These are phyloP conservation scores for Eremophila alpestris DNA, from an alignment of 2,797 vertebrate genomes.

Conservation along the genomic window DNA sequence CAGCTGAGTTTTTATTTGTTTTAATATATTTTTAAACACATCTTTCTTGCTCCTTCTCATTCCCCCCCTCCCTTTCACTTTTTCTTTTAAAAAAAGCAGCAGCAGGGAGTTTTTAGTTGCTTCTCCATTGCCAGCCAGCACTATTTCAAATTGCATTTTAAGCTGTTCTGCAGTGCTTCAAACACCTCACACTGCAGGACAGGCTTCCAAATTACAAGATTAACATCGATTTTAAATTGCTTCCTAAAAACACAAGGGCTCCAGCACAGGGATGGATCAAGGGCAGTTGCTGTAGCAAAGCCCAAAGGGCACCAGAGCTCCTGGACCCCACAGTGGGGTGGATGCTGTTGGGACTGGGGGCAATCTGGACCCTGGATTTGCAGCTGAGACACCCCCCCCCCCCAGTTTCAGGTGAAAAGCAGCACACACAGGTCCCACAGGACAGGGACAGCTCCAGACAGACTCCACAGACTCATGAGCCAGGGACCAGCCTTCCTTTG, in stretches of 20 bases:
- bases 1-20: background rate
- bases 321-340: fast-evolving
- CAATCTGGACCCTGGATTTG: background rate
- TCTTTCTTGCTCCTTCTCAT: background rate
- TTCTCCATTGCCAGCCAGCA: conserved; percentile 14
- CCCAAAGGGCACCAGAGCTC: background rate
- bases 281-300: background rate
- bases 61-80: background rate
- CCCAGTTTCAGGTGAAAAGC: background rate
- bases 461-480: fast-evolving
- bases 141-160: conserved; percentile 47
- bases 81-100: background rate
- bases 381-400: background rate
- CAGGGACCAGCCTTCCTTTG: background rate
- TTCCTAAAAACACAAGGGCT: conserved; percentile 30
- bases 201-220: conserved; percentile 37
- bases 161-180: conserved; percentile 22
- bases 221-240: conserved; percentile 35
- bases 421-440: background rate
- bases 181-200: conserved; percentile 6
- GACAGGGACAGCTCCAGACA: background rate
- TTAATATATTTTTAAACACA: background rate
- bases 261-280: background rate
- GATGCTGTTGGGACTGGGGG: background rate
- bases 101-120: conserved; percentile 14